phyloP scores from a whole-genome alignment of 2,113 vertebrate species.

The Saimiri boliviensis region DNA sequence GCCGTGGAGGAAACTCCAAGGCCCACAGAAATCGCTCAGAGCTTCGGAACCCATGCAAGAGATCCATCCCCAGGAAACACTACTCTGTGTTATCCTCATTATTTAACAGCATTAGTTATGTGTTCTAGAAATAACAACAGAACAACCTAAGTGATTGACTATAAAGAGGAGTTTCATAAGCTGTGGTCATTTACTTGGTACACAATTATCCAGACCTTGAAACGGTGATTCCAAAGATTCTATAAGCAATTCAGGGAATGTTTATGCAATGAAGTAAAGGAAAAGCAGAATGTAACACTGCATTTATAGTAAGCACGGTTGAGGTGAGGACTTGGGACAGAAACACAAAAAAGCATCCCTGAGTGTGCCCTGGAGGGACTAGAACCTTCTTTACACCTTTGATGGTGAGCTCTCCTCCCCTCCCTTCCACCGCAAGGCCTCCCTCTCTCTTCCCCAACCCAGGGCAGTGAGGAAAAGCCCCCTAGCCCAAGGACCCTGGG shows the following conservation, averaged over 20 bases:
- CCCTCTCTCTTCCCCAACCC: not conserved
- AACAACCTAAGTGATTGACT: not conserved
- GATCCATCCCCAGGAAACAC: not conserved
- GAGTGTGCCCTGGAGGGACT: not conserved
- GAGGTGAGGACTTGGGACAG: not conserved
- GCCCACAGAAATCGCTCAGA: not conserved
- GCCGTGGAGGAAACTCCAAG: not conserved
- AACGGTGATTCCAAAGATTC: not conserved
- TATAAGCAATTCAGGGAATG: not conserved
- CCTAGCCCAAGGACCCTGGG: too few species aligned
- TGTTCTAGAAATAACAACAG: not conserved
- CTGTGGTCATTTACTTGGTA: not conserved
- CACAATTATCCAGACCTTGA: not conserved
- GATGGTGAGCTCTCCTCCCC: not conserved
- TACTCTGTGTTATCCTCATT: not conserved
- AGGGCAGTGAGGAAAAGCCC: rapidly evolving
- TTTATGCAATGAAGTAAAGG: not conserved
- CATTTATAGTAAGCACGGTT: not conserved
- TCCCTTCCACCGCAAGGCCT: rapidly evolving
- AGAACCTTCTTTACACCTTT: not conserved
- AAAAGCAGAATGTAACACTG: not conserved
- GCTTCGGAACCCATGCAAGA: not conserved
- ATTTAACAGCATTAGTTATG: not conserved
- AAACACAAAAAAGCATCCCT: not conserved
- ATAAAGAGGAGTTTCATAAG: not conserved